Percentiles rank a stretch among this genome's conserved stretches.
Conservation (phyloP, 2,113 vertebrate species). For the Stigmatopora nigra region DNA sequence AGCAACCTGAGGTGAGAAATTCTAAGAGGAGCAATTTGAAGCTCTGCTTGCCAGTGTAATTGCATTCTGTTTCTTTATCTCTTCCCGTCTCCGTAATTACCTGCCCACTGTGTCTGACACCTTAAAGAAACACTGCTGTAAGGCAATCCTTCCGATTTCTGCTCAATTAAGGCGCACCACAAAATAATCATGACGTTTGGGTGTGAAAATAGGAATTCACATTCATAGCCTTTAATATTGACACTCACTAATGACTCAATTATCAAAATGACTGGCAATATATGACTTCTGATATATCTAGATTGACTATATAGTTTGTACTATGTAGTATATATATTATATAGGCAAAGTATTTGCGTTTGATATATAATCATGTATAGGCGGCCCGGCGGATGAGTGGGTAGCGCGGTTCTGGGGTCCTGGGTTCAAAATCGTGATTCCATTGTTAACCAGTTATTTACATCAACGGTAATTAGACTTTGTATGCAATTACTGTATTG, state of each 20-base stretch:
- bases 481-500: no score
- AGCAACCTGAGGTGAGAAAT: slow-evolving; percentile 62
- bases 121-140: slow-evolving; percentile 61
- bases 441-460: no score
- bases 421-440: no score
- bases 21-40: slow-evolving; percentile 66
- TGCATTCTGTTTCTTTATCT: slow-evolving; percentile 68
- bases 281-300: neutral
- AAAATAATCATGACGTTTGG: slow-evolving; percentile 51
- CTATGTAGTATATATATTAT: neutral
- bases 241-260: slow-evolving; percentile 27
- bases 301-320: neutral
- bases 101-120: slow-evolving; percentile 66
- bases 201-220: slow-evolving; percentile 37
- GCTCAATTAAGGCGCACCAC: slow-evolving; percentile 65
- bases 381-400: no score
- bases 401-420: no score
- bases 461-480: no score
- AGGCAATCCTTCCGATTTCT: slow-evolving; percentile 65
- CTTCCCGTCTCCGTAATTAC: slow-evolving; percentile 69
- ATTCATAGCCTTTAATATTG: slow-evolving; percentile 39
- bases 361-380: no score
- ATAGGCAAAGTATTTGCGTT: no score
- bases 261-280: slow-evolving; percentile 27
- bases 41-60: slow-evolving; percentile 67